phyloP scores from a whole-genome alignment of 2,888 invertebrate species.

The Hesperia comma region DNA sequence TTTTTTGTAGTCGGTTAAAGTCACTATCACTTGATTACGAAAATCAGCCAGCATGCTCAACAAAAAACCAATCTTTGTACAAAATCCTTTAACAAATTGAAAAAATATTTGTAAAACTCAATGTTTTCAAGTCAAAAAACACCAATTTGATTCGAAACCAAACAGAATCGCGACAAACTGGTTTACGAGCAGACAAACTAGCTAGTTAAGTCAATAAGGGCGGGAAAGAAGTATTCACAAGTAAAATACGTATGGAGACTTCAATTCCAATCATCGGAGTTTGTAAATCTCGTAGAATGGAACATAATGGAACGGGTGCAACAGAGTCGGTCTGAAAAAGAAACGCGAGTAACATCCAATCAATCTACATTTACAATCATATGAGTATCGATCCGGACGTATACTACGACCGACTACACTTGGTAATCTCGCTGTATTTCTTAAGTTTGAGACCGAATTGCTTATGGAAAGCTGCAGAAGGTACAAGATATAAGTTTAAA shows the following conservation, averaged over 20 bases:
- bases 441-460: background rate
- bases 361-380: conserved; percentile 83
- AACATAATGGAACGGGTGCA: conserved; percentile 67
- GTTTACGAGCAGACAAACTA: conserved; percentile 19
- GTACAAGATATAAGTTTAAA: too few relatives aligned
- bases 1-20: too few relatives aligned
- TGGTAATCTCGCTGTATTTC: conserved; percentile 46
- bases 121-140: background rate
- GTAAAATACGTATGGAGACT: conserved; percentile 30
- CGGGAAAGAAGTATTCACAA: conserved; percentile 22
- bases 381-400: conserved; percentile 70
- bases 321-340: conserved; percentile 60
- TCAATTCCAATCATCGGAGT: conserved; percentile 49
- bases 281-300: conserved; percentile 64
- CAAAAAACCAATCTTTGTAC: too few relatives aligned
- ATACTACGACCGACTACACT: conserved; percentile 41
- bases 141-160: background rate
- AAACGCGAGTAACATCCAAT: conserved; percentile 74
- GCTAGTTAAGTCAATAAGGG: conserved; percentile 27
- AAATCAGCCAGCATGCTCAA: too few relatives aligned
- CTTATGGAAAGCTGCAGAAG: too few relatives aligned
- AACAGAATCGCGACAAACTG: conserved; percentile 5
- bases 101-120: background rate
- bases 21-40: too few relatives aligned
- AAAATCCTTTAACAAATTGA: too few relatives aligned